Percentiles rank a stretch among this genome's conserved stretches.
These are phyloP conservation scores for Alectura lathami DNA, from an alignment of 2,113 vertebrate genomes.

Conservation along the genomic window DNA sequence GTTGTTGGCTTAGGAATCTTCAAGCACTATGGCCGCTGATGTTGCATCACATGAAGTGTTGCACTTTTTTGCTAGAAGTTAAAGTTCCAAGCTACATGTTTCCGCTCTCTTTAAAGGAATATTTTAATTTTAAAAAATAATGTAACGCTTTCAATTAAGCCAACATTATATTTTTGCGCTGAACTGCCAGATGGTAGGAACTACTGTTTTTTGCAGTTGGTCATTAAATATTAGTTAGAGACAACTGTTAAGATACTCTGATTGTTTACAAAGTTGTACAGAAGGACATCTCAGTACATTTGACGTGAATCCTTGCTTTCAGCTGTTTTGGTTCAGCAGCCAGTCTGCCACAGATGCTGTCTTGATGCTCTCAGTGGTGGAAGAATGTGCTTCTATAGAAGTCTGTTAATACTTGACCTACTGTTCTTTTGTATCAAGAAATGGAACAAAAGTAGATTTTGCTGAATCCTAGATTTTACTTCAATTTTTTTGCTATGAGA, in stretches of 20 bases:
- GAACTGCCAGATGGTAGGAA: neutral
- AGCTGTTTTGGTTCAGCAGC: neutral
- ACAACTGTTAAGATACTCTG: neutral
- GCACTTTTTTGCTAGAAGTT: slow-evolving; percentile 6
- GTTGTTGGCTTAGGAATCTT: neutral
- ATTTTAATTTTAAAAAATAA: neutral
- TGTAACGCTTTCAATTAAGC: neutral
- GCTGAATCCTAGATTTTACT: neutral
- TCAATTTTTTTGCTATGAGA: neutral
- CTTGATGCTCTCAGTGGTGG: neutral
- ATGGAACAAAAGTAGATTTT: neutral
- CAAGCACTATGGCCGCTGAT: neutral
- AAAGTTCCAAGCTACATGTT: neutral
- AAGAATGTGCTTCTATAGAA: neutral
- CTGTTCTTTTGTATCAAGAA: neutral
- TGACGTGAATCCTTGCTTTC: neutral
- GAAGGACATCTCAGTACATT: neutral
- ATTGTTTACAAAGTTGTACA: neutral
- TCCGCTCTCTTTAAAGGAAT: neutral
- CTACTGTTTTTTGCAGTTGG: neutral
- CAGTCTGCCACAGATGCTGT: neutral
- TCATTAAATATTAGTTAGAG: neutral
- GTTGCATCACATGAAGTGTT: slow-evolving; percentile 8
- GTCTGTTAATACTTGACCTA: neutral
- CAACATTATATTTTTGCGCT: neutral